Conservation (phyloP, 2,888 invertebrate species). For the Troides helena region DNA sequence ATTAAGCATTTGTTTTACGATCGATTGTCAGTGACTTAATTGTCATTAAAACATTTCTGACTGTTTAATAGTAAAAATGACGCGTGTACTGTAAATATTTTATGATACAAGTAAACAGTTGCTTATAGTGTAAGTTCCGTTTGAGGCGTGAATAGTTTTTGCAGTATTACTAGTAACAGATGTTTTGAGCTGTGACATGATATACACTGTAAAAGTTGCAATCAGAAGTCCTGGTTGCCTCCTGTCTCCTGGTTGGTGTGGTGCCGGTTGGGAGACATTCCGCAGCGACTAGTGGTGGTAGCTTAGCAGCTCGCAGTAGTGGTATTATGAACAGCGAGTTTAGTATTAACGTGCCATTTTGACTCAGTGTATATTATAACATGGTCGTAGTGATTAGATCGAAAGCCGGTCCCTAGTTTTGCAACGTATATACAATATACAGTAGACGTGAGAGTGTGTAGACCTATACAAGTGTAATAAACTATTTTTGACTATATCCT, state of each 20-base stretch:
- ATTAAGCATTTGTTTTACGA: neutral
- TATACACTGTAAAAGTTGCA: neutral
- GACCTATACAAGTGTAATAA: conserved; percentile 34
- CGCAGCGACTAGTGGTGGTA: too few relatives aligned
- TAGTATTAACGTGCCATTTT: conserved; percentile 12
- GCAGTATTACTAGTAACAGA: neutral
- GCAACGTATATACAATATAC: conserved; percentile 31
- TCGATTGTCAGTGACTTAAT: too few relatives aligned
- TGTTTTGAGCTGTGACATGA: neutral
- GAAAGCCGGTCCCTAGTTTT: conserved; percentile 30
- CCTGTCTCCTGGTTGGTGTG: too few relatives aligned
- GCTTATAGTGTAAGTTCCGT: neutral
- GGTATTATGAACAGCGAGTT: neutral
- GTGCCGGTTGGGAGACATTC: too few relatives aligned
- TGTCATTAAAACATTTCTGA: neutral
- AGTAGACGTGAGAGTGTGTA: conserved; percentile 36
- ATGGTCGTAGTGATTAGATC: neutral
- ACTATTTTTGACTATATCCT: conserved; percentile 34
- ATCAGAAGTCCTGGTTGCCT: neutral
- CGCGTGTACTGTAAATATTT: neutral
- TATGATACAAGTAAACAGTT: neutral
- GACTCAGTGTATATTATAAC: conserved; percentile 1
- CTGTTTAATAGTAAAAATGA: neutral
- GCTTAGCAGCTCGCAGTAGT: neutral
- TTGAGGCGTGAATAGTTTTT: neutral